phyloP scores from a whole-genome alignment of 2,888 invertebrate genomes.

The Smittia aterrima region DNA sequence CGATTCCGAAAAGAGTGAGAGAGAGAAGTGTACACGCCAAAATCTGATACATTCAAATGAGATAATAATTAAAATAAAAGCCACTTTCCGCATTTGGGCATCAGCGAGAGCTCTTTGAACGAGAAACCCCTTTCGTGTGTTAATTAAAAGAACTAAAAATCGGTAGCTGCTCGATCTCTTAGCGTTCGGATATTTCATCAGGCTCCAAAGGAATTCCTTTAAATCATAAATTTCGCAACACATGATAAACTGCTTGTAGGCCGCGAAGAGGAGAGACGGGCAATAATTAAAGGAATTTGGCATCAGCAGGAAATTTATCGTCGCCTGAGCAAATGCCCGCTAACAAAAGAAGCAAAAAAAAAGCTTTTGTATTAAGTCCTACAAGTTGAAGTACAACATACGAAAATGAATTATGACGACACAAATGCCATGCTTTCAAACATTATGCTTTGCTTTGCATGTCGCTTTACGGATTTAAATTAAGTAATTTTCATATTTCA shows the following conservation, averaged over 20 bases:
- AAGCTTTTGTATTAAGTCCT: constrained; percentile 10
- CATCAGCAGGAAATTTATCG: not conserved
- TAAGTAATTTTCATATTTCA: not conserved
- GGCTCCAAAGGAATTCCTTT: not conserved
- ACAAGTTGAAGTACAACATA: not conserved
- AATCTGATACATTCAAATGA: constrained; percentile 18
- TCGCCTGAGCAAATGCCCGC: not conserved
- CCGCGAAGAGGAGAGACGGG: not conserved
- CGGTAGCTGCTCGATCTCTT: not conserved
- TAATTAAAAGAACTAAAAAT: constrained; percentile 17
- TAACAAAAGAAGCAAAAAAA: constrained; percentile 6
- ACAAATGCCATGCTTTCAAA: not conserved
- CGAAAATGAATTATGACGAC: not conserved
- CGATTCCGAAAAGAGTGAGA: no score
- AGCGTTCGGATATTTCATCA: not conserved
- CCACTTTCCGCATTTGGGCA: constrained; percentile 10
- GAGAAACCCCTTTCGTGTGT: constrained; percentile 13
- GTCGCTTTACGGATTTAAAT: not conserved
- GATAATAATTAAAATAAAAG: constrained; percentile 21
- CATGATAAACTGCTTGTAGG: not conserved
- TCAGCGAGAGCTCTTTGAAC: not conserved
- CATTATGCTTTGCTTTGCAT: not conserved
- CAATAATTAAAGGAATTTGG: constrained; percentile 22
- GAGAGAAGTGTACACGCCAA: not conserved
- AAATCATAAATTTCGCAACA: constrained; percentile 8